Conservation (phyloP, 92 coral and sea anemone species). For the Bergia puertoricense region DNA sequence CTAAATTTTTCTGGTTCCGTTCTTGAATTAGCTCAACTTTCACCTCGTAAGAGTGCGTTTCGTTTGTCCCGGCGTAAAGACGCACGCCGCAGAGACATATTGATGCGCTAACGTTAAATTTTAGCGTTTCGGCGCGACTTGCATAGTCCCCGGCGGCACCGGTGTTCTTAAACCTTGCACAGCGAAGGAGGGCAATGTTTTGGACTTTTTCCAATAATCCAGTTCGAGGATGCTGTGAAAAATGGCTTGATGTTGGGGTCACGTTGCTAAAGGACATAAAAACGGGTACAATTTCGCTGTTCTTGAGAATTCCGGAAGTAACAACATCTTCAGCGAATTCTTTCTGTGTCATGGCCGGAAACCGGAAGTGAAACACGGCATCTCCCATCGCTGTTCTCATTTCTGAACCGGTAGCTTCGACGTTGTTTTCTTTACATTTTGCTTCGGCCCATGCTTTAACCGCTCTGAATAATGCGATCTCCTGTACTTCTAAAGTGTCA, state of each 20-base stretch:
- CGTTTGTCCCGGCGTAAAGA: slow-evolving; percentile 25
- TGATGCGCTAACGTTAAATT: slow-evolving; percentile 32
- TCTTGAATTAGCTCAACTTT: slow-evolving; percentile 23
- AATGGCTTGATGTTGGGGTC: not conserved
- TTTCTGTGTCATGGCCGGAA: slow-evolving; percentile 44
- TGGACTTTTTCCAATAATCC: slow-evolving; percentile 18
- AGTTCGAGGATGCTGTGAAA: slow-evolving; percentile 19
- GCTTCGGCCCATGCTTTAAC: slow-evolving; percentile 47
- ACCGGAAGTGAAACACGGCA: slow-evolving; percentile 44
- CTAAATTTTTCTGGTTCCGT: not conserved
- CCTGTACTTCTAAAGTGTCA: slow-evolving; percentile 53
- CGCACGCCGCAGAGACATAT: slow-evolving; percentile 29
- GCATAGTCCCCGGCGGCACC: slow-evolving; percentile 33
- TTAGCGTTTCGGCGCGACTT: slow-evolving; percentile 11
- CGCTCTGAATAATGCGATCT: slow-evolving; percentile 50
- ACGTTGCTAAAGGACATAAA: slow-evolving; percentile 26
- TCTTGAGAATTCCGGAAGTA: slow-evolving; percentile 36
- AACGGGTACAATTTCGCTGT: slow-evolving; percentile 33
- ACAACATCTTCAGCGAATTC: slow-evolving; percentile 43
- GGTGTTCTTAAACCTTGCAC: slow-evolving; percentile 24
- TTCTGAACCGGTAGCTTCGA: slow-evolving; percentile 42
- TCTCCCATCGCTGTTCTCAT: slow-evolving; percentile 47
- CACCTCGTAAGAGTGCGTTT: not conserved
- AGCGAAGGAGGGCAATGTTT: slow-evolving; percentile 27
- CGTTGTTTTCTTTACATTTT: slow-evolving; percentile 25